Evolutionary conservation across 2,888 invertebrate genomes (phyloP).

Genomic region (Eupithecia dodoneata): DNA sequence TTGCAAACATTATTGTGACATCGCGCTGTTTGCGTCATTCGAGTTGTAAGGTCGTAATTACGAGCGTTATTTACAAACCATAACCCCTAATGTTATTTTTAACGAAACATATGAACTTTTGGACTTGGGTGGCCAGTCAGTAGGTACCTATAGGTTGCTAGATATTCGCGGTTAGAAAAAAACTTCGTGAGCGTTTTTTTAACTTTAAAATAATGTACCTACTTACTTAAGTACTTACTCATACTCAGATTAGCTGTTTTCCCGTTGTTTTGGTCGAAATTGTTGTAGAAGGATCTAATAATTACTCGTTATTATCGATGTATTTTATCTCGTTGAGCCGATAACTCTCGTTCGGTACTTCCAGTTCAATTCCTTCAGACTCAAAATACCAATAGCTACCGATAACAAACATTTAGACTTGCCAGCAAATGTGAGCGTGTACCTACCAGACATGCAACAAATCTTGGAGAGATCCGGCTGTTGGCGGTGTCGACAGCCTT

Average conservation of each 20-base stretch:
- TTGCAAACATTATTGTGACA: slow-evolving; percentile 13
- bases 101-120: slow-evolving; percentile 42
- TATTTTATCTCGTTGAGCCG: slow-evolving; percentile 1
- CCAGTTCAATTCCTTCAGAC: neutral
- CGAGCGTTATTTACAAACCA: slow-evolving; percentile 1
- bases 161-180: neutral
- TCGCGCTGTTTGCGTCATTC: slow-evolving; percentile 32
- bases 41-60: slow-evolving; percentile 15
- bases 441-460: slow-evolving; percentile 25
- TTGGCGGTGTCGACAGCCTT: slow-evolving; percentile 66
- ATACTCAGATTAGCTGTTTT: neutral
- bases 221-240: neutral
- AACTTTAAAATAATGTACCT: neutral
- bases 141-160: neutral
- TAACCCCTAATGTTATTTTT: slow-evolving; percentile 38
- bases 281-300: neutral
- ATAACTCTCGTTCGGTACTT: neutral
- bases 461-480: slow-evolving; percentile 57
- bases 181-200: neutral
- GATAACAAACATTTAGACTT: neutral
- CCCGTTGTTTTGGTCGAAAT: neutral
- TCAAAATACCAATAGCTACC: neutral
- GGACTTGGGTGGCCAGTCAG: neutral
- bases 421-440: slow-evolving; percentile 7
- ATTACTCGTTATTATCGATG: neutral